phyloP scores from a whole-genome alignment of 2,888 invertebrate genomes.

The Chalcosyrphus nemorum region DNA sequence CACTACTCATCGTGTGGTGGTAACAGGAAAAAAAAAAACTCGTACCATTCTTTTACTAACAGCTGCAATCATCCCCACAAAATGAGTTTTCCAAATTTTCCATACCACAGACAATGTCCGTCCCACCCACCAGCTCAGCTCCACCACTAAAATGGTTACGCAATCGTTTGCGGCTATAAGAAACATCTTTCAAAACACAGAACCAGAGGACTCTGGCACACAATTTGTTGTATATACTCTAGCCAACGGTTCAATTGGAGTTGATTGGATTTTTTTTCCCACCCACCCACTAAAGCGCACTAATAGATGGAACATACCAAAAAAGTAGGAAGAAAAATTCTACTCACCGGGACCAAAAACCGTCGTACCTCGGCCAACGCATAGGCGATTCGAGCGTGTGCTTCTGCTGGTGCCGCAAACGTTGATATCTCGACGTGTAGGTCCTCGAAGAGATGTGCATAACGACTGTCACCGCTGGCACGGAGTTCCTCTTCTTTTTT shows the following conservation, averaged over 20 bases:
- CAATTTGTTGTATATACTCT: neutral
- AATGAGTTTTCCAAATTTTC: constrained; percentile 10
- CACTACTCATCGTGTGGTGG: neutral
- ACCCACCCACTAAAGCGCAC: constrained; percentile 2
- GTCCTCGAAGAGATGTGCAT: constrained; percentile 94
- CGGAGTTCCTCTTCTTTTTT: constrained; percentile 97
- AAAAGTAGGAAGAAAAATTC: constrained; percentile 2
- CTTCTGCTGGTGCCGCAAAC: constrained; percentile 95
- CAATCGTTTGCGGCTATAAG: constrained; percentile 23
- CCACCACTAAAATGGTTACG: constrained; percentile 13
- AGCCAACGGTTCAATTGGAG: constrained; percentile 18
- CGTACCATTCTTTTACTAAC: neutral
- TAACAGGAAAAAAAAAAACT: neutral
- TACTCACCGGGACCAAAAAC: constrained; percentile 89
- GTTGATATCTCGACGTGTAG: constrained; percentile 96
- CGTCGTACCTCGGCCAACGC: constrained; percentile 91
- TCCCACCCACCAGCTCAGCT: neutral
- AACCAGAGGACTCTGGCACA: neutral
- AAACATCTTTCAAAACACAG: neutral
- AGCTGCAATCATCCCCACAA: constrained; percentile 47
- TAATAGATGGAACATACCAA: constrained; percentile 16
- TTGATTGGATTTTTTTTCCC: constrained; percentile 53
- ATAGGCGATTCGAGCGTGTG: constrained; percentile 92
- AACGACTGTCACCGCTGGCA: constrained; percentile 94
- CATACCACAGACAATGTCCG: constrained; percentile 6